Base-by-base conservation (phyloP, 2,888 invertebrate genomes). In the Pterobdella sp. region DNA sequence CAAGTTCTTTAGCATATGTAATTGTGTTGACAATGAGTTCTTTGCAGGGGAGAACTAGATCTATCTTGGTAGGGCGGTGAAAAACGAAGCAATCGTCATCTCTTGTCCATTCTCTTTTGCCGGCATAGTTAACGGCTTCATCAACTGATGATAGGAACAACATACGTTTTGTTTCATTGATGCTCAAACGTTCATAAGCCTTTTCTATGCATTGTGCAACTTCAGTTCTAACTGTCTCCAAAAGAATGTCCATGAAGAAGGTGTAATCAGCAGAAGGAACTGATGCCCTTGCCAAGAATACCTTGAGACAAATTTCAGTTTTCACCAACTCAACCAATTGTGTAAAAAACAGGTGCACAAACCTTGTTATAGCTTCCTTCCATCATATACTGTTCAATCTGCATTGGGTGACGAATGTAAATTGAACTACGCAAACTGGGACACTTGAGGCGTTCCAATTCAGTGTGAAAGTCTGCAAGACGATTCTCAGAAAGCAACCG, bases 321-420 rank as follows among this genome's bases (percentile, higher is more conserved):
- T 63, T n/a, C n/a, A n/a, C n/a, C n/a, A n/a, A n/a, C n/a, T n/a
- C n/a, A n/a, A n/a, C 29, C 31, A 49, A 26, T 14, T 31, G 31
- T 14, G 3, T 31, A 32, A 56, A 52, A 26, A 63, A 73, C n/a
- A n/a, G n/a, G n/a, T n/a, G n/a, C n/a, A n/a, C n/a, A 34, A 63
- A 90, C 90, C 86, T 98, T 98, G 83, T 98, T 97, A 82, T 98
- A 98, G 78, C 94, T 93, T 68, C 98, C 98, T 84, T 98, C 98
- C 96, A 98, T 98, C 72, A 98, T 87, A 84, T 94, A 96, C 83
- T 98, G 98, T 81, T 98, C 98, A 80, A 98, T 87, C 10, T 93
- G 92, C 18, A 98, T 87, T 0, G 97, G 95, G 81, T 96, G 94
- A 76, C 90, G 88, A 74, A 98, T 94, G 83, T 94, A 98, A 29